Base-by-base conservation (phyloP, 2,797 vertebrate genomes). In the Urosaurus nigricauda region DNA sequence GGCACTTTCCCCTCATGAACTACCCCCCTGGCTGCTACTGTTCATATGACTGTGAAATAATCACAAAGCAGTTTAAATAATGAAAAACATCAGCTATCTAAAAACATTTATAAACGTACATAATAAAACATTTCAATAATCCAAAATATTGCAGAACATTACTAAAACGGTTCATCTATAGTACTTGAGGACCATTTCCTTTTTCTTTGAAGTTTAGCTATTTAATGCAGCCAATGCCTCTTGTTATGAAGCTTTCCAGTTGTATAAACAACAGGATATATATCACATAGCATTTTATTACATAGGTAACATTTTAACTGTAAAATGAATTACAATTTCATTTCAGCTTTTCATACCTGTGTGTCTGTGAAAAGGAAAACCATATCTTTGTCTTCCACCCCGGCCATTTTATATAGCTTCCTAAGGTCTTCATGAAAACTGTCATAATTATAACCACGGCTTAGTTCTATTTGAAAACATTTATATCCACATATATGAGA, bases 351-450 rank as follows among this genome's bases (percentile, higher is more conserved):
- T 79, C 2, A 24, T 94, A 98, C 98, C 98, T 98, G 98, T 51
- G 97, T 98, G 89, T 98, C 98, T 0, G 98, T 98, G 95, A 98
- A 98, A 87, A 98, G 98, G 93, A 98, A 98, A 88, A 98, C 98
- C 96, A 97, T 98, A 92, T 98, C 96, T 92, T 96, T 97, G 91
- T 97, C 97, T 53, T 98, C 97, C 14, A 98, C 93, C 0, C 98
- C 98, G 17, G 98, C 98, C 97, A 98, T 96, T 95, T 95, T 98
- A 93, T 97, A 98, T 13, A 98, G 95, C 88, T 95, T 98, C 75
- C 98, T 97, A 88, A 98, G 95, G 94, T 98, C 98, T n/a, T 98
- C 98, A 0, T 98, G 98, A 90, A 98, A 98, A 90, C 93, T 97
- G 8, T 98, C 98, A 68, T 98, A 98, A 95, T 96, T 98, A 91